A percentile compares a stretch with the other conserved stretches of the same genome.
phyloP scores from a whole-genome alignment of 2,888 invertebrate genomes.

The Clostera curtula region DNA sequence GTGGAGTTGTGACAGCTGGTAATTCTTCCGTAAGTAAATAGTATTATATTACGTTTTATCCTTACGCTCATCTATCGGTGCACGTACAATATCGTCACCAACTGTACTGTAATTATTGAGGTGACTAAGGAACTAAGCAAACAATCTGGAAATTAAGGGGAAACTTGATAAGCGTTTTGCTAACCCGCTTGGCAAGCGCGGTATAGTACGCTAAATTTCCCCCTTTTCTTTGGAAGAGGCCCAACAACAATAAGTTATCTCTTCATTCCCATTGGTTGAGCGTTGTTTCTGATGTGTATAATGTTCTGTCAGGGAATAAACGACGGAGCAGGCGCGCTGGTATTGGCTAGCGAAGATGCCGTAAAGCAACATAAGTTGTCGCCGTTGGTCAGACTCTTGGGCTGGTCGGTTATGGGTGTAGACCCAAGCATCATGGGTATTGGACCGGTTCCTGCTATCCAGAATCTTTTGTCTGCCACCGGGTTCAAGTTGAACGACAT shows the following conservation, averaged over 20 bases:
- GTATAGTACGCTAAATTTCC: too few relatives aligned
- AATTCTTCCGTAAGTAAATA: conserved; percentile 84
- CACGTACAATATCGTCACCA: too few relatives aligned
- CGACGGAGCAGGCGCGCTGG: conserved; percentile 94
- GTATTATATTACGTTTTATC: not conserved
- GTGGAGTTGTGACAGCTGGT: conserved; percentile 96
- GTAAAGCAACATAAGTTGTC: conserved; percentile 80
- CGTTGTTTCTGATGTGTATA: too few relatives aligned
- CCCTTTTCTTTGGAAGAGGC: too few relatives aligned
- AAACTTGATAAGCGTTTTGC: too few relatives aligned
- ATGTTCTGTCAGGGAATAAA: conserved; percentile 84
- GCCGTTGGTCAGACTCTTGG: conserved; percentile 91
- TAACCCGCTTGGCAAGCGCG: too few relatives aligned
- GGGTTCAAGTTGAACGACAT: conserved; percentile 87
- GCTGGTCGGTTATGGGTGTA: conserved; percentile 91
- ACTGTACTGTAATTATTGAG: too few relatives aligned
- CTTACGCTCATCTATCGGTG: too few relatives aligned
- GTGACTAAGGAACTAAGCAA: too few relatives aligned
- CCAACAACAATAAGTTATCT: too few relatives aligned
- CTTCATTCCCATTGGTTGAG: too few relatives aligned
- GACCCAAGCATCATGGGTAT: conserved; percentile 98
- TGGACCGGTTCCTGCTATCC: conserved; percentile 96
- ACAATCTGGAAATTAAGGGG: too few relatives aligned
- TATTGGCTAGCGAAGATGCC: conserved; percentile 93
- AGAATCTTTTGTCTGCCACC: conserved; percentile 83